These are phyloP conservation scores for Heterodera schachtii DNA, from an alignment of 1,140 invertebrate genomes.

Conservation along the genomic window DNA sequence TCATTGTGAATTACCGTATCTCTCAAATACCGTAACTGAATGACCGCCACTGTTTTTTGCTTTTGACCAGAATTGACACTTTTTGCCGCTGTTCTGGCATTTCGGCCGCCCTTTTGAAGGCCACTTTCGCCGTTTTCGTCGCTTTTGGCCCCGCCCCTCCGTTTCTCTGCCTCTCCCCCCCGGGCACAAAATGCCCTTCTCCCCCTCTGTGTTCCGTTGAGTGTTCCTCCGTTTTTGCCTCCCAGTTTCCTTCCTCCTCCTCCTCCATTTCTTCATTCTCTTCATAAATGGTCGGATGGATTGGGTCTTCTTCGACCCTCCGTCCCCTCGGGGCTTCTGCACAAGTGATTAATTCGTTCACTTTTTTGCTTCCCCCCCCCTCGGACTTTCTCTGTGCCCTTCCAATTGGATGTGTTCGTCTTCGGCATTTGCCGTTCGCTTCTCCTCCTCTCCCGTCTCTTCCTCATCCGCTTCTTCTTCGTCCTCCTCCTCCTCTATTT, in stretches of 20 bases:
- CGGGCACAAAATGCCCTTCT: background rate
- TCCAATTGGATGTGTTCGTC: background rate
- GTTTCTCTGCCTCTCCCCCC: background rate
- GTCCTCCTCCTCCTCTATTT: constrained; percentile 58
- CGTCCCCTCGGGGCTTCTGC: background rate
- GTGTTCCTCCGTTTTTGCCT: background rate
- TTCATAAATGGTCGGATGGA: constrained; percentile 26
- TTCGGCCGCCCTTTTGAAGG: background rate
- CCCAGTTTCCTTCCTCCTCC: constrained; percentile 16
- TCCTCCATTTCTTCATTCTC: constrained; percentile 28
- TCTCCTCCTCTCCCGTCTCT: background rate
- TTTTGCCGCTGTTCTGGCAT: background rate
- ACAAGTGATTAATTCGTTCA: background rate
- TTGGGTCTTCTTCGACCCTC: background rate
- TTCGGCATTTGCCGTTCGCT: background rate
- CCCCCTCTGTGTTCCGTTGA: background rate
- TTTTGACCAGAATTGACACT: constrained; percentile 15
- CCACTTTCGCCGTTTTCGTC: constrained; percentile 7
- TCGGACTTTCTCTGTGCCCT: background rate
- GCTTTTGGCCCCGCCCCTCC: background rate
- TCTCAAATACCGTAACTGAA: constrained; percentile 4
- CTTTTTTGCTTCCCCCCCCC: background rate
- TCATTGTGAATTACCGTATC: background rate
- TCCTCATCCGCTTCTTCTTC: constrained; percentile 31
- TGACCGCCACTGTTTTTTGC: constrained; percentile 13